phyloP scores from a whole-genome alignment of 2,888 invertebrate genomes.

The Hemicrepidius hirtus region DNA sequence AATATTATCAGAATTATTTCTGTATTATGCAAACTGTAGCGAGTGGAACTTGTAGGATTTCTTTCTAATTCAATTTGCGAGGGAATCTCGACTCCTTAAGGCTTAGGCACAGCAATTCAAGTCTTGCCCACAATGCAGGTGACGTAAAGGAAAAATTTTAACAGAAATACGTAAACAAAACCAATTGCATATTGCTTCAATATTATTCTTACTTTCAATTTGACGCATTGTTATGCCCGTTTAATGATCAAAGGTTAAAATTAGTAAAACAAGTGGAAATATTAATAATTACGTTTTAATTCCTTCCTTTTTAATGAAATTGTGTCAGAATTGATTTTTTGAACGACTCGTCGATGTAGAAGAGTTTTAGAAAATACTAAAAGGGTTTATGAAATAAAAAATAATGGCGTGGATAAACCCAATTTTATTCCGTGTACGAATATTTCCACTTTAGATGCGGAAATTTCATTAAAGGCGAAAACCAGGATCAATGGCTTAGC shows the following conservation, averaged over 20 bases:
- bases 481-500: too few relatives aligned
- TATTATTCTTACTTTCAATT: background rate
- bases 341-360: too few relatives aligned
- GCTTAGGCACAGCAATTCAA: slow-evolving; percentile 12
- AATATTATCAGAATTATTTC: slow-evolving; percentile 43
- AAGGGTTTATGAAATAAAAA: too few relatives aligned
- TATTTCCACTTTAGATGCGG: too few relatives aligned
- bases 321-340: too few relatives aligned
- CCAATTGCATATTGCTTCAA: background rate
- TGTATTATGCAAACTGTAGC: slow-evolving; percentile 38
- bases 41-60: slow-evolving; percentile 47
- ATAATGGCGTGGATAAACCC: too few relatives aligned
- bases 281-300: background rate
- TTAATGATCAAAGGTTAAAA: background rate
- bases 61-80: slow-evolving; percentile 50
- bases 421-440: too few relatives aligned
- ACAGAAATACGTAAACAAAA: background rate
- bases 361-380: too few relatives aligned
- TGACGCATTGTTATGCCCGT: background rate
- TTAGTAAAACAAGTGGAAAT: background rate
- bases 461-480: too few relatives aligned
- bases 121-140: slow-evolving; percentile 36
- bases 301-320: background rate
- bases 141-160: slow-evolving; percentile 47
- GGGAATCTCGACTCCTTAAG: slow-evolving; percentile 35